These are phyloP conservation scores for Chaetodon auriga DNA, from an alignment of 2,113 vertebrate species.

Conservation along the genomic window DNA sequence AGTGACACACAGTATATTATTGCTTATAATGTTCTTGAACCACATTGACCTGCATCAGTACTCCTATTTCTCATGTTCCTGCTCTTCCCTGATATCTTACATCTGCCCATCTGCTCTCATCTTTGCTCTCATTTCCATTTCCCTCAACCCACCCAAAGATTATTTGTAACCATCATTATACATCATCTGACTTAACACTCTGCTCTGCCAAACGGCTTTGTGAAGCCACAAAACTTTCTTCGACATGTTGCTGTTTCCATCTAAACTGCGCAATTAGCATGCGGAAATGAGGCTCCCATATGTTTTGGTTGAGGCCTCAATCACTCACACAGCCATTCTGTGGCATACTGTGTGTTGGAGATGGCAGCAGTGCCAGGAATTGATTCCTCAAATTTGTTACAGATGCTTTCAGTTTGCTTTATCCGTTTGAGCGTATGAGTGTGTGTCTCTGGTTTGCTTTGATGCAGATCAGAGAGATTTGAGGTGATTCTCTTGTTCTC, in stretches of 20 bases:
- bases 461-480: conserved; percentile 64
- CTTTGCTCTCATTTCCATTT: conserved; percentile 4
- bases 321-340: conserved; percentile 5
- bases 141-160: not conserved
- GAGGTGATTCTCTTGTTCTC: conserved; percentile 51
- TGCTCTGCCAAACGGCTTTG: conserved; percentile 2
- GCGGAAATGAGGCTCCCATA: conserved; percentile 20
- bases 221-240: conserved; percentile 20
- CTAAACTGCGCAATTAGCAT: conserved; percentile 11
- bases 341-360: conserved; percentile 6
- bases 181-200: not conserved
- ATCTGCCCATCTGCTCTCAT: conserved; percentile 3
- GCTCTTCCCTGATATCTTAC: not conserved
- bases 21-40: not conserved
- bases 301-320: conserved; percentile 20
- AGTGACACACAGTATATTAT: not conserved
- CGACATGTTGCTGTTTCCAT: conserved; percentile 8
- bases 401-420: conserved; percentile 44
- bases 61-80: not conserved
- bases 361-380: conserved; percentile 35
- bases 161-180: conserved; percentile 12
- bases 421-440: conserved; percentile 21
- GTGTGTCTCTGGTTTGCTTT: conserved; percentile 41
- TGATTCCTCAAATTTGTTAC: conserved; percentile 39
- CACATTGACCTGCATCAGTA: not conserved